phyloP scores from a whole-genome alignment of 2,888 invertebrate species.

The Caenorhabditis imperialis region DNA sequence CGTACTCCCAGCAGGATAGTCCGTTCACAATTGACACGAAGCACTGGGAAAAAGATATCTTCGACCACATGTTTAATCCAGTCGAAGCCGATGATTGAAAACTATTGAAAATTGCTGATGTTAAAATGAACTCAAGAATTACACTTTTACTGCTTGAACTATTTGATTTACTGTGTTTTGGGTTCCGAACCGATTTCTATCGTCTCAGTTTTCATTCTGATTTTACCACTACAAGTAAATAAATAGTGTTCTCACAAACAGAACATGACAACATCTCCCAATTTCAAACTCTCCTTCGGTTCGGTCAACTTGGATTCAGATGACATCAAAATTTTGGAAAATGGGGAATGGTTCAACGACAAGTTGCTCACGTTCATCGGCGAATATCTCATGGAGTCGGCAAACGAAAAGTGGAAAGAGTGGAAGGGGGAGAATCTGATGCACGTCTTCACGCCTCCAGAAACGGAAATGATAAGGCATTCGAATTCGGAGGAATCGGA shows the following conservation, averaged over 20 bases:
- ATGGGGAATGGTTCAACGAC: constrained; percentile 64
- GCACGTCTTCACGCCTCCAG: constrained; percentile 42
- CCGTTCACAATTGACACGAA: constrained; percentile 55
- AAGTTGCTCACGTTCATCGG: constrained; percentile 60
- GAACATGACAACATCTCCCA: not conserved
- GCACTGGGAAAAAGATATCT: constrained; percentile 23
- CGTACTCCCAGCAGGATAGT: constrained; percentile 44
- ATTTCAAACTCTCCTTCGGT: constrained; percentile 30
- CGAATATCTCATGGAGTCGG: constrained; percentile 52
- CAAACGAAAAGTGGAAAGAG: constrained; percentile 3
- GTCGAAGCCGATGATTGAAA: too few relatives aligned
- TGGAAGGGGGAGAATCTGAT: not conserved
- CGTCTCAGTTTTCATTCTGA: too few relatives aligned
- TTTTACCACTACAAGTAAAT: too few relatives aligned
- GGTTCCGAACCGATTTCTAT: too few relatives aligned
- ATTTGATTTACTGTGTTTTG: too few relatives aligned
- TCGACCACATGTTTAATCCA: constrained; percentile 37
- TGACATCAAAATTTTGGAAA: constrained; percentile 35
- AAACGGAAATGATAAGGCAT: constrained; percentile 44
- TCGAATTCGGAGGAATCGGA: constrained; percentile 6
- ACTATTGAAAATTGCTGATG: too few relatives aligned
- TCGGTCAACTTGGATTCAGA: constrained; percentile 10
- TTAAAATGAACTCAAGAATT: too few relatives aligned
- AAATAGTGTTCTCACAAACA: too few relatives aligned
- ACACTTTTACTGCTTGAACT: too few relatives aligned